Evolutionary conservation across 2,797 vertebrate species (phyloP), one percentile per base, ranked within the genome.

Genomic region (Balearica regulorum): DNA sequence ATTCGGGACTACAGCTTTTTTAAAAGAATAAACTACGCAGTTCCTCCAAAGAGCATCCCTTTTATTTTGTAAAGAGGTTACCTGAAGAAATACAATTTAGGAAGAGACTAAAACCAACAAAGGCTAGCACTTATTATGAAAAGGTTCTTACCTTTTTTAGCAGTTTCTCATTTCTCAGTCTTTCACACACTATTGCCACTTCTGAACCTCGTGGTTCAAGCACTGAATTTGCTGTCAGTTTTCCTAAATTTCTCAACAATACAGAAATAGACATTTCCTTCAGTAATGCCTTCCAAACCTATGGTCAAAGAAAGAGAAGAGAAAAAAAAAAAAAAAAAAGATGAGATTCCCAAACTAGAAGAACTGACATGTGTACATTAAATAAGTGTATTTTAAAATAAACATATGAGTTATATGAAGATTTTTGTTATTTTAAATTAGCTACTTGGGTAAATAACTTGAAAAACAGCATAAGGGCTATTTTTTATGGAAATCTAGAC

Each of bases 221-320:
- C 57, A 99, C 96, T 78, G 98, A 98, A 95, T 98, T 98, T 70
- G 98, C 98, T 3, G 99, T 98, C 98, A 99, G 98, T 94, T 98
- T 99, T 69, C 99, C 99, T 85, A 99, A 97, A 94, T 98, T 98
- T 90, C 96, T 98, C 65, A 99, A 85, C 94, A 99, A 62, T 16
- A 98, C 98, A 46, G 98, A 97, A 84, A 99, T 86, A 44, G 99
- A 98, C 98, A 99, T 99, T 44, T 99, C 99, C 96, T 98, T 99
- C 88, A 99, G 93, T 97, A 99, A 97, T 54, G 98, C 98, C 87
- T 97, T 99, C 99, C 99, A 99, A 28, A 99, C 98, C 99, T 99
- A 37, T 2, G 31, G 37, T 6, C 73, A 83, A 25, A 88, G 31
- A 33, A 88, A 90, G 22, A 37, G 16, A 79, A 24, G 26, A 24